These are phyloP conservation scores for Hemithea aestivaria DNA, from an alignment of 2,888 invertebrate species.

Conservation along the genomic window DNA sequence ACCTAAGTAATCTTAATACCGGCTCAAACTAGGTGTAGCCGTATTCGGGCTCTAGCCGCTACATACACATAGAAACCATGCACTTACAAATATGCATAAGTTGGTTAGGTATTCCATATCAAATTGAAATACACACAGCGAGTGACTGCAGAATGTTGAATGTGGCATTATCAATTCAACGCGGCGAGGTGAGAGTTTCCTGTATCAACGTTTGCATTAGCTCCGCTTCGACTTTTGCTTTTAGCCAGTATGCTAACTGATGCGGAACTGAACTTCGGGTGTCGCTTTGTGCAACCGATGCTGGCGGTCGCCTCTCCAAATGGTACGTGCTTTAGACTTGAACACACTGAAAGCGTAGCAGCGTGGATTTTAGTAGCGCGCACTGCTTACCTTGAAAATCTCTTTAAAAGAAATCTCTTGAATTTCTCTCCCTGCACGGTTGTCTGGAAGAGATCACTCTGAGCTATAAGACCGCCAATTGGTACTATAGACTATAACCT, in stretches of 20 bases:
- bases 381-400: too few relatives aligned
- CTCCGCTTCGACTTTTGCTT: conserved; percentile 47
- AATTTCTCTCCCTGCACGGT: too few relatives aligned
- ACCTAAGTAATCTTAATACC: too few relatives aligned
- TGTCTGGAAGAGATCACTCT: too few relatives aligned
- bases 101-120: conserved; percentile 9
- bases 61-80: too few relatives aligned
- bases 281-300: conserved; percentile 6
- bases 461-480: too few relatives aligned
- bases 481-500: too few relatives aligned
- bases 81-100: conserved; percentile 4
- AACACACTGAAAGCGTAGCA: too few relatives aligned
- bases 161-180: conserved; percentile 52
- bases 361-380: too few relatives aligned
- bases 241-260: conserved; percentile 21
- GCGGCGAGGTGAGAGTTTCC: conserved; percentile 43
- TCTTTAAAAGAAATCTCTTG: too few relatives aligned
- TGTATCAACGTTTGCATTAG: conserved; percentile 52
- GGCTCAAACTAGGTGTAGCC: too few relatives aligned
- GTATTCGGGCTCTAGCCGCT: too few relatives aligned
- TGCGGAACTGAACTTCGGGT: conserved; percentile 9
- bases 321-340: not conserved
- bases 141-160: conserved; percentile 27
- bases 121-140: conserved; percentile 24
- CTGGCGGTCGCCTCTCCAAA: not conserved